phyloP scores from a whole-genome alignment of 2,113 vertebrate genomes.

The Ailuropoda melanoleuca region DNA sequence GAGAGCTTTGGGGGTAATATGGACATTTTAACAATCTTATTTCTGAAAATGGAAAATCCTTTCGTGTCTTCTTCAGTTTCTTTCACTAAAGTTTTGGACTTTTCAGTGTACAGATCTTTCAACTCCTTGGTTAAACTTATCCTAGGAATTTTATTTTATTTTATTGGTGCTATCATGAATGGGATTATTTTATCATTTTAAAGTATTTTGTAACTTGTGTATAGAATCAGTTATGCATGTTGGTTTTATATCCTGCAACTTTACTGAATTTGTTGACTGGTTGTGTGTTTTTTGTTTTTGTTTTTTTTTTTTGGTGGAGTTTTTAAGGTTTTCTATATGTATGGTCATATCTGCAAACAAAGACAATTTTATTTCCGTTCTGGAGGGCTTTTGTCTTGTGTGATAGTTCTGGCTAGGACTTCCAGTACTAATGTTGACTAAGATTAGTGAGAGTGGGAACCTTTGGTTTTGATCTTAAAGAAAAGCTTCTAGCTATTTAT shows the following conservation, averaged over 20 bases:
- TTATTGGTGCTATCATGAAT: neutral
- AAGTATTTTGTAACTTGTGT: neutral
- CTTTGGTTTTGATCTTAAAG: neutral
- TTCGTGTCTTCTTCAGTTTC: neutral
- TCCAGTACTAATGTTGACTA: neutral
- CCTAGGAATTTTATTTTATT: neutral
- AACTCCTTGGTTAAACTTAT: neutral
- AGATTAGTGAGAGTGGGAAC: neutral
- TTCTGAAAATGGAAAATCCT: neutral
- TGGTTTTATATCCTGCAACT: neutral
- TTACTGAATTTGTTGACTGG: neutral
- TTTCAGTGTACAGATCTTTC: neutral
- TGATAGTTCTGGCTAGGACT: neutral
- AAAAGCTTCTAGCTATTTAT: neutral
- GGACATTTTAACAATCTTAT: neutral
- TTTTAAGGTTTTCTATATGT: neutral
- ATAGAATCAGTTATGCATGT: neutral
- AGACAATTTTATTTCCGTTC: neutral
- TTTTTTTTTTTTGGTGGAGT: neutral
- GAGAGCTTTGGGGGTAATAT: neutral
- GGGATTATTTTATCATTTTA: neutral
- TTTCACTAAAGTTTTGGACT: neutral
- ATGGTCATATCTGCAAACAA: neutral
- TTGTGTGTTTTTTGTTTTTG: too few relatives aligned
- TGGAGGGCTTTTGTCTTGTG: neutral